Base-by-base conservation (phyloP, 2,113 vertebrate species). In the Limnothrissa miodon region DNA sequence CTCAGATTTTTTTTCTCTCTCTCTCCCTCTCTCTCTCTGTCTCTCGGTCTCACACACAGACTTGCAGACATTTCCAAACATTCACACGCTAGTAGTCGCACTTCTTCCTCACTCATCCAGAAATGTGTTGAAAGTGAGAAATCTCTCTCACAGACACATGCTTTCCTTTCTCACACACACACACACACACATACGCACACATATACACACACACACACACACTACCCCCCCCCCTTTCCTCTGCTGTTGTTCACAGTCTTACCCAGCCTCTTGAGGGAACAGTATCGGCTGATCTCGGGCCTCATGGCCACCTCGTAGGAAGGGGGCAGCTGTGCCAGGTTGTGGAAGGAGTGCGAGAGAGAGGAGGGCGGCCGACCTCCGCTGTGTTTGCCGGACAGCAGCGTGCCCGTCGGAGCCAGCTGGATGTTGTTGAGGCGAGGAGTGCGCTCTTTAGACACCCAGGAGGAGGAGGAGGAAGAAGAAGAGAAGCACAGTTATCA, bases 251-350 rank as follows among this genome's bases (percentile, higher is more conserved):
- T 17, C 10, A 25, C 0, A 39, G 8, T 45, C 95, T 96, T 90
- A 98, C 97, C 97, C 78, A 98, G 93, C 82, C 94, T 95, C 91
- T 97, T 97, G 82, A 98, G 95, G 21, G 97, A 98, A 87, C 96
- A 96, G 91, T 97, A 97, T 70, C 96, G 94, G 89, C 87, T 96
- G 88, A 97, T 85, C 82, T 98, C 96, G 0, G 96, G 95, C 59
- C 96, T 96, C 91, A 95, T 89, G 29, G 93, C 91, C 0, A 91
- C 84, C 70, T 97, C 96, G 17, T 97, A 97, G 81, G 96, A 96
- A 0, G 96, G 96, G 13, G 97, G 97, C 86, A 97, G 95, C 86
- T 97, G 96, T 1, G 96, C 96, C 86, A 98, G 94, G 90, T 98
- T 96, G 94, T 98, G 96, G 92, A 97, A 97, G 80, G 97, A 98